Conservation (phyloP, 2,113 vertebrate species). For the Machaerirhynchus nigripectus region DNA sequence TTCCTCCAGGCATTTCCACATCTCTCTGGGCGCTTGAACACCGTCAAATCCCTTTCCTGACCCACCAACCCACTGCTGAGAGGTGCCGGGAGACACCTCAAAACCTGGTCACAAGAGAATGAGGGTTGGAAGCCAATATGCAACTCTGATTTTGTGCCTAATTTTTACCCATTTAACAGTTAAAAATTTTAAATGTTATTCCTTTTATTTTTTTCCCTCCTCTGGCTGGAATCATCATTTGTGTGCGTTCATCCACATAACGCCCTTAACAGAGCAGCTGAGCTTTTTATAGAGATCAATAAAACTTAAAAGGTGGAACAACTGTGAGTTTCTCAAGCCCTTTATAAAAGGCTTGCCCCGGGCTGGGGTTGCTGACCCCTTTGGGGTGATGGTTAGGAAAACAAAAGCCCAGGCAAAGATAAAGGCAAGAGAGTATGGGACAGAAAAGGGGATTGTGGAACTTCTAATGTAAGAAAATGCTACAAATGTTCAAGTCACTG, state of each 20-base stretch:
- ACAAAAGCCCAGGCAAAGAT: background rate
- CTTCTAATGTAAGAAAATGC: background rate
- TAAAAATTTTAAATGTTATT: background rate
- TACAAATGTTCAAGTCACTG: background rate
- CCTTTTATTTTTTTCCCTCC: background rate
- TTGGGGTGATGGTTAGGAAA: background rate
- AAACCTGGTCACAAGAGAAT: background rate
- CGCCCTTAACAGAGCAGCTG: background rate
- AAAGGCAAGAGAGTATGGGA: background rate
- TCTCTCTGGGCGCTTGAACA: background rate
- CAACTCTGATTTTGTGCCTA: background rate
- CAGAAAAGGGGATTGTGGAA: background rate
- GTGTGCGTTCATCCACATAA: background rate
- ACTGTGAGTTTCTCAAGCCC: background rate
- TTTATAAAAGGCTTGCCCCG: background rate
- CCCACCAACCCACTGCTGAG: background rate
- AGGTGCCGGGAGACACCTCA: background rate
- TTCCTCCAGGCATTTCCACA: background rate
- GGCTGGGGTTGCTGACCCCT: background rate
- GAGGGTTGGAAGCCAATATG: background rate
- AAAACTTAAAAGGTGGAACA: conserved; percentile 30
- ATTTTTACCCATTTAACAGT: background rate
- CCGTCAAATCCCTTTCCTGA: background rate
- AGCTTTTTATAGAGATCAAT: conserved; percentile 31
- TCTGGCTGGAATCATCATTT: background rate